Percentiles rank a stretch among this genome's conserved stretches.
These are phyloP conservation scores for Melanocharis versteri DNA, from an alignment of 2,113 vertebrate genomes.

Conservation along the genomic window DNA sequence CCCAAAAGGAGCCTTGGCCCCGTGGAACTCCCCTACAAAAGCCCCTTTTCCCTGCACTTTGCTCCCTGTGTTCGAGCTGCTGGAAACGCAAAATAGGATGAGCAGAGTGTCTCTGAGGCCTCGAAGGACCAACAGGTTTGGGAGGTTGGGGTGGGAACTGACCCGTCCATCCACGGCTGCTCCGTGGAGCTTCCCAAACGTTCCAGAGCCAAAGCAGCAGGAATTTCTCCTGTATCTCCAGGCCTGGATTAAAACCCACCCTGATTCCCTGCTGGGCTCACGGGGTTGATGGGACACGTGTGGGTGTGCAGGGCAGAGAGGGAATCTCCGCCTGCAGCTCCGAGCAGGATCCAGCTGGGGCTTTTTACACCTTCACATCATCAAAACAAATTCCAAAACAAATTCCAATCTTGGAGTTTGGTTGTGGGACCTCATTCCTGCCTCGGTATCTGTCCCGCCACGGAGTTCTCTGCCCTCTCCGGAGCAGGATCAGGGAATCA, in stretches of 20 bases:
- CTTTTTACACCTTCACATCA: background rate
- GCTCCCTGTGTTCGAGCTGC: rapidly evolving
- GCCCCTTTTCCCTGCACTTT: rapidly evolving
- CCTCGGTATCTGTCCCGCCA: background rate
- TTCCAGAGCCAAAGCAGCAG: background rate
- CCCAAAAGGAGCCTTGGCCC: background rate
- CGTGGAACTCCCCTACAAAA: background rate
- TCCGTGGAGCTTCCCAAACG: rapidly evolving
- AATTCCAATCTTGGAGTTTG: no score
- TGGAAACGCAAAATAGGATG: background rate
- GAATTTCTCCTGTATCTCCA: background rate
- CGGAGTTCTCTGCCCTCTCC: background rate
- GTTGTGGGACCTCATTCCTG: background rate
- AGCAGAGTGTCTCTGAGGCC: background rate
- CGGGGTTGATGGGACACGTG: rapidly evolving
- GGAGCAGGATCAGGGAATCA: background rate
- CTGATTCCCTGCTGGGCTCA: background rate
- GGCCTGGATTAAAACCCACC: rapidly evolving
- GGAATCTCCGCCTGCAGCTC: background rate
- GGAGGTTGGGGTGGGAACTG: background rate
- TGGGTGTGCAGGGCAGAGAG: background rate
- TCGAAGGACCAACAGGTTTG: rapidly evolving
- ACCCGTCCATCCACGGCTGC: background rate
- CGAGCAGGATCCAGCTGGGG: background rate
- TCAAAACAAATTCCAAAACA: background rate